Evolutionary conservation across 2,797 vertebrate species (phyloP).

Genomic region (Anomalospiza imberbis): DNA sequence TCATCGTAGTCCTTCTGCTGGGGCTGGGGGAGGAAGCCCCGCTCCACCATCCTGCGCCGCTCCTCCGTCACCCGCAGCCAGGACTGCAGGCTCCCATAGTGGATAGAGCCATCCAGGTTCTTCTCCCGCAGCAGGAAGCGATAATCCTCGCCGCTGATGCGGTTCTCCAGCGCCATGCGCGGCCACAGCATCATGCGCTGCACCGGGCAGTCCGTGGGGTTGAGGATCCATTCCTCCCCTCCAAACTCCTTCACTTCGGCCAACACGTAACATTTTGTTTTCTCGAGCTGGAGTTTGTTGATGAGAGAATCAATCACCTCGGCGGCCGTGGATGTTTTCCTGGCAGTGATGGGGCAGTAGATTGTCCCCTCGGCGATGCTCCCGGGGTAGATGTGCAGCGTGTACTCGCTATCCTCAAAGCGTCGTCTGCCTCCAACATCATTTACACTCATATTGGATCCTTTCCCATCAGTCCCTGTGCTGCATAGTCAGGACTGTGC

Average conservation of each 20-base stretch:
- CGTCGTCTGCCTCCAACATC: slow-evolving; percentile 95
- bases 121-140: slow-evolving; percentile 95
- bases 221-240: slow-evolving; percentile 98
- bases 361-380: slow-evolving; percentile 92
- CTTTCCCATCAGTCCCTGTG: slow-evolving; percentile 88
- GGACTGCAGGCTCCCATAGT: slow-evolving; percentile 95
- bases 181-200: slow-evolving; percentile 99
- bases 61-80: slow-evolving; percentile 95
- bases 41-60: slow-evolving; percentile 88
- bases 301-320: slow-evolving; percentile 96
- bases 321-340: slow-evolving; percentile 90
- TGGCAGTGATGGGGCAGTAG: slow-evolving; percentile 93
- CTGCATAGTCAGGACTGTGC: slow-evolving; percentile 57
- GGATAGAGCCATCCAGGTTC: slow-evolving; percentile 95
- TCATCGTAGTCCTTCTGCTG: slow-evolving; percentile 89
- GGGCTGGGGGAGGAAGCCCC: slow-evolving; percentile 91
- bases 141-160: slow-evolving; percentile 90
- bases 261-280: slow-evolving; percentile 90
- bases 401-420: slow-evolving; percentile 93
- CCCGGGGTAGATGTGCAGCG: slow-evolving; percentile 92
- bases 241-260: slow-evolving; percentile 99
- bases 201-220: slow-evolving; percentile 93
- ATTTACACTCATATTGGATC: slow-evolving; percentile 94
- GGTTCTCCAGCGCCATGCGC: slow-evolving; percentile 92
- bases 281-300: slow-evolving; percentile 87